Conservation (phyloP, 1,140 invertebrate genomes). For the Ditylenchus dipsaci region DNA sequence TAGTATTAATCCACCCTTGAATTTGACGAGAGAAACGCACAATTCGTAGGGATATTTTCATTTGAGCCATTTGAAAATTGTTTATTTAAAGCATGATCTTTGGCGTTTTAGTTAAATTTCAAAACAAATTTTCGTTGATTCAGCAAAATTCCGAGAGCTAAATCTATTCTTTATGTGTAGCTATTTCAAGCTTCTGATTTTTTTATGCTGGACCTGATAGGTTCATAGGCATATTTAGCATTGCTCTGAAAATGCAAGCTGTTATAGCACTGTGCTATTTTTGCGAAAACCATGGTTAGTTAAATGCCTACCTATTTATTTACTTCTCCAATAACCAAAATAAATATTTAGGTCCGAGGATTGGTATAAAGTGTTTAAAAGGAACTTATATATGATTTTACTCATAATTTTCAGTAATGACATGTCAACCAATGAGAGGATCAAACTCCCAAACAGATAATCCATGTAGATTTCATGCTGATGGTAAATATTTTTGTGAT, state of each 20-base stretch:
- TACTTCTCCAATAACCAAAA: background rate
- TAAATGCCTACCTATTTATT: conserved; percentile 13
- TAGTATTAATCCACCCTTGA: too few relatives aligned
- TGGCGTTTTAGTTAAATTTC: too few relatives aligned
- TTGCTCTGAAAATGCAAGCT: conserved; percentile 25
- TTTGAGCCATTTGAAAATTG: too few relatives aligned
- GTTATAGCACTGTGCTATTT: conserved; percentile 36
- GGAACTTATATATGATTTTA: background rate
- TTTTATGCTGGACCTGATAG: too few relatives aligned
- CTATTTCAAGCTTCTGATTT: too few relatives aligned
- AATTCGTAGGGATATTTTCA: too few relatives aligned
- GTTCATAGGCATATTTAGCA: background rate
- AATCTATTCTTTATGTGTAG: too few relatives aligned
- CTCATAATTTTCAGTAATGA: conserved; percentile 9
- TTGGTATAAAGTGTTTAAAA: background rate
- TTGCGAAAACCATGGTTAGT: conserved; percentile 37
- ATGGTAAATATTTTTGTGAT: conserved; percentile 2
- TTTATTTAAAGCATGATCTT: too few relatives aligned
- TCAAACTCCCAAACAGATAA: background rate
- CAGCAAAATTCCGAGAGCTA: too few relatives aligned
- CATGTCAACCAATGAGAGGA: conserved; percentile 31
- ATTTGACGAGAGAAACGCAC: too few relatives aligned
- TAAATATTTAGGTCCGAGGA: background rate
- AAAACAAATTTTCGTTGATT: too few relatives aligned
- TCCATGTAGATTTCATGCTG: background rate